Base-by-base conservation (phyloP, 2,797 vertebrate genomes). In the Numenius phaeopus region DNA sequence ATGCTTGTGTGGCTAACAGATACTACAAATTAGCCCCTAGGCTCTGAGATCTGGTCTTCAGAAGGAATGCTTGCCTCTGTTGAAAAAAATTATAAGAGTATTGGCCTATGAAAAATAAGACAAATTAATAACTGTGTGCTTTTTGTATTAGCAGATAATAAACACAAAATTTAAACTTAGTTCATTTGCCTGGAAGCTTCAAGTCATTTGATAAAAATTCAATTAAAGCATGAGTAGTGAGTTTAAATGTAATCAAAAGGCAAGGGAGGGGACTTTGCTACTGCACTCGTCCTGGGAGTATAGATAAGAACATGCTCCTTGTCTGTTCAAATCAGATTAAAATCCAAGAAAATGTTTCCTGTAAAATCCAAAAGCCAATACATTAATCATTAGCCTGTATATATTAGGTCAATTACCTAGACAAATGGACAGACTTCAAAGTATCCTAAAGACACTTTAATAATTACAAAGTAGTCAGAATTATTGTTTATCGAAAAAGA, bases 131-230 rank as follows among this genome's bases (percentile, higher is more conserved):
- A 86, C 29, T 5, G 2, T 83, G 32, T 11, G 13, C 32, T 95
- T 96, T 83, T 72, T 62, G 32, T 79, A 91, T 92, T 93, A 96
- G 52, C 42, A 89, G 80, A 94, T 69, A 91, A 91, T 73, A 93
- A 86, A 84, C 20, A 59, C 44, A 61, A 92, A 83, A 95, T 76
- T 86, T 82, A 64, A 96, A 69, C 32, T 54, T 42, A 12, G 57
- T 47, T 59, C 30, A 30, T 89, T 92, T 82, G 12, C 65, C 46
- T 84, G 34, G 54, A 96, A 96, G 40, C 46, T 87, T 62, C 58
- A 84, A 94, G 57, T 67, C 29, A 78, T 78, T 95, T 93, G 87
- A 76, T 94, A 83, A 96, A 84, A 96, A 97, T 65, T 96, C 72
- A 94, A 93, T 95, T 95, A 93, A 89, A 89, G 20, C 17, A 78